phyloP scores from a whole-genome alignment of 2,888 invertebrate genomes.

The Caenorhabditis sinica region DNA sequence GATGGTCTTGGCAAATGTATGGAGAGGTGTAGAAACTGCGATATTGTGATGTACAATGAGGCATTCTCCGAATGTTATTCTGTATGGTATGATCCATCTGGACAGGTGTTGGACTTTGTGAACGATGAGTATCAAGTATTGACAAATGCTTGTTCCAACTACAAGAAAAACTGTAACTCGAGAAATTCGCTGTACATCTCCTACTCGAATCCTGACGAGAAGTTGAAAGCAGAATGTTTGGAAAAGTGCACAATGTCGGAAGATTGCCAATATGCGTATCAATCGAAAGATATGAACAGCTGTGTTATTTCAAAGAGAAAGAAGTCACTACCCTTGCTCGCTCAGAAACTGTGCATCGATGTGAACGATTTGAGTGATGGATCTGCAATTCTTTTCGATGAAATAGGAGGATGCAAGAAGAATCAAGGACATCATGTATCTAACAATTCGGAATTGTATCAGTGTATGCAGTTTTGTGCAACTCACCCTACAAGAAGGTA shows the following conservation, averaged over 20 bases:
- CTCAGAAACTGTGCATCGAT: slow-evolving; percentile 51
- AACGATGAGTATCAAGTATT: slow-evolving; percentile 67
- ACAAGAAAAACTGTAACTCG: slow-evolving; percentile 41
- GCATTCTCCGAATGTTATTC: slow-evolving; percentile 62
- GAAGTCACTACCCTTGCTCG: slow-evolving; percentile 41
- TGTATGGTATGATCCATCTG: slow-evolving; percentile 53
- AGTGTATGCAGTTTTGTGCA: slow-evolving; percentile 70
- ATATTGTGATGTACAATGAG: slow-evolving; percentile 65
- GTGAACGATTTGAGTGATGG: slow-evolving; percentile 56
- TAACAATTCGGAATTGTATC: slow-evolving; percentile 56
- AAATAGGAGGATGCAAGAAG: slow-evolving; percentile 54
- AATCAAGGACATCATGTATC: slow-evolving; percentile 22
- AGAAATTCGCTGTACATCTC: slow-evolving; percentile 55
- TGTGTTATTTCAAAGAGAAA: slow-evolving; percentile 38
- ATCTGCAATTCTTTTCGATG: slow-evolving; percentile 68
- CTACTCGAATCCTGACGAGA: slow-evolving; percentile 27
- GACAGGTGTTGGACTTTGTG: slow-evolving; percentile 61
- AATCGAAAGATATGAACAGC: slow-evolving; percentile 28
- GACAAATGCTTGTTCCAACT: slow-evolving; percentile 46
- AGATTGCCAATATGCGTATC: slow-evolving; percentile 50
- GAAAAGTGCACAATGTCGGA: slow-evolving; percentile 59
- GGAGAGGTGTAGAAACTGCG: slow-evolving; percentile 52
- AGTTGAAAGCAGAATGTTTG: slow-evolving; percentile 56
- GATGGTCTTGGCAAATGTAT: slow-evolving; percentile 54
- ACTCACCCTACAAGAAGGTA: slow-evolving; percentile 70